Evolutionary conservation across 2,888 invertebrate species (phyloP).

Genomic region (Mongoloraphidia duomilia): DNA sequence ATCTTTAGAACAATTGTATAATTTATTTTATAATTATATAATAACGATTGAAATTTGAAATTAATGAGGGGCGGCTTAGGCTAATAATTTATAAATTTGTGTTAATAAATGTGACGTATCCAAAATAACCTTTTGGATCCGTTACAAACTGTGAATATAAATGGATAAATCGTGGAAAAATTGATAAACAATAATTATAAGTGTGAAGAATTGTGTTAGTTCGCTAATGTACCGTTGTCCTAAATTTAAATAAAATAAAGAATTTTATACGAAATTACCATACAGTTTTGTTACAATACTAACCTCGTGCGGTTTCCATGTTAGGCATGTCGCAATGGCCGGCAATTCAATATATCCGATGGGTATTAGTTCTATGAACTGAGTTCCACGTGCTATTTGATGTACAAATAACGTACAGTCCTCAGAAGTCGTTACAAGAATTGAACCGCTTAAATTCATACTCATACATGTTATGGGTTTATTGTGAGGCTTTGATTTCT

Average conservation of each 20-base stretch:
- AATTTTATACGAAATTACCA: no score
- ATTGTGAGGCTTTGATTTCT: slow-evolving; percentile 53
- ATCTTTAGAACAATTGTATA: no score
- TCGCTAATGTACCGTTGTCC: not conserved
- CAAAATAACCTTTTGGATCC: no score
- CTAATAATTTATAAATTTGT: no score
- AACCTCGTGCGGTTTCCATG: slow-evolving; percentile 49
- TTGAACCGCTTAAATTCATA: slow-evolving; percentile 37
- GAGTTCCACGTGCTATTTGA: slow-evolving; percentile 25
- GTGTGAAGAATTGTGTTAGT: no score
- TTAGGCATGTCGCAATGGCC: slow-evolving; percentile 46
- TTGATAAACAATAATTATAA: no score
- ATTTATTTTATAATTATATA: no score
- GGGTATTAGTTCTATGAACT: slow-evolving; percentile 35
- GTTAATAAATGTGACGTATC: no score
- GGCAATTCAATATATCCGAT: slow-evolving; percentile 53
- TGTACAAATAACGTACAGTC: slow-evolving; percentile 60
- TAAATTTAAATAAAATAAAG: slow-evolving; percentile 4
- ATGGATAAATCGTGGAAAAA: no score
- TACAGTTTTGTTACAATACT: slow-evolving; percentile 14
- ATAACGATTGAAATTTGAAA: no score
- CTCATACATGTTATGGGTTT: slow-evolving; percentile 44
- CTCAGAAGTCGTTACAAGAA: slow-evolving; percentile 50
- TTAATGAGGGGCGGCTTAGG: no score
- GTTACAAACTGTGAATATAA: no score